A percentile compares a stretch with the other conserved stretches of the same genome.
These are phyloP conservation scores for Drosophila kurseongensis DNA, from an alignment of 1,140 invertebrate genomes.

Conservation along the genomic window DNA sequence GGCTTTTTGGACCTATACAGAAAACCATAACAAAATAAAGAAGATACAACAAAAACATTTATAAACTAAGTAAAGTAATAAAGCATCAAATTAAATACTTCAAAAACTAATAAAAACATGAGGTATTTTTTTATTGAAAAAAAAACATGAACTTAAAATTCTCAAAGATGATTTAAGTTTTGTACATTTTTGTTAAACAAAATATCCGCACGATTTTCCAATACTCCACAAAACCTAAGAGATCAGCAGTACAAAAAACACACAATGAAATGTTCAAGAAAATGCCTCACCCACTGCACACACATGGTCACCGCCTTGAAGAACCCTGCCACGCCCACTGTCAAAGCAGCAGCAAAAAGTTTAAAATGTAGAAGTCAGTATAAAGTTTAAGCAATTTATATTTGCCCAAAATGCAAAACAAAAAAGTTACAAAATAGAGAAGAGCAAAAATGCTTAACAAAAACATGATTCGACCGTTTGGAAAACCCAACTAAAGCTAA, in stretches of 20 bases:
- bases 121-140: no score
- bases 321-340: conserved; percentile 32
- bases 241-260: conserved; percentile 13
- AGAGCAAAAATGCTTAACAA: conserved; percentile 36
- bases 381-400: conserved; percentile 59
- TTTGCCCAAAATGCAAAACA: conserved; percentile 17
- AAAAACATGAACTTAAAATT: neutral
- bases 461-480: conserved; percentile 53
- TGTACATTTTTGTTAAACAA: conserved; percentile 5
- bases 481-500: conserved; percentile 59
- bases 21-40: neutral
- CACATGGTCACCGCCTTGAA: conserved; percentile 4
- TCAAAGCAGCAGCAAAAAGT: conserved; percentile 26
- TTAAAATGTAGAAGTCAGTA: conserved; percentile 33
- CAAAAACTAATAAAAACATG: neutral
- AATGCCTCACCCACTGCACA: conserved; percentile 17
- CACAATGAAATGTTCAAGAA: conserved; percentile 8
- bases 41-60: neutral
- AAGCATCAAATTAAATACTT: neutral
- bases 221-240: neutral
- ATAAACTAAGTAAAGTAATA: neutral
- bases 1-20: neutral
- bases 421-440: conserved; percentile 19
- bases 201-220: conserved; percentile 1
- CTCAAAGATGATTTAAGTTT: neutral